Base-by-base conservation (phyloP, 2,888 invertebrate species). In the Patella caerulea region DNA sequence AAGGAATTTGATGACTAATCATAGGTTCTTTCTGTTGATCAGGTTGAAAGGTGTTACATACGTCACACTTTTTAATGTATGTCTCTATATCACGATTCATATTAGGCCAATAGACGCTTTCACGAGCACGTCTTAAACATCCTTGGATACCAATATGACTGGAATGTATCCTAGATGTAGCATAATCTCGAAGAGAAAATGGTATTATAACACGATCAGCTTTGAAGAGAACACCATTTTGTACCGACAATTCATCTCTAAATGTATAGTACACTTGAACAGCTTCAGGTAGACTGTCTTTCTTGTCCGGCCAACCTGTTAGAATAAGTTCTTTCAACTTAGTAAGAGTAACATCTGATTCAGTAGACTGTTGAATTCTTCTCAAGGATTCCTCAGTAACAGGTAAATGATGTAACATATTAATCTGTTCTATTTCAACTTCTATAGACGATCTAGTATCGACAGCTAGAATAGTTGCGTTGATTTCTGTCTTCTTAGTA, bases 211-310 rank as follows among this genome's bases (percentile, higher is more conserved):
- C 59, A 59, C 59, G 19, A n/a, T 78, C 75, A 53, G 75, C 82
- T n/a, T 73, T 74, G 56, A 81, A 83, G 12, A 84, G 34, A 5
- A 85, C 54, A 24, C 74, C 79, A 77, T 85, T 72, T 70, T 79
- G 72, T 3, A 75, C 55, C 0, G 81, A 59, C 2, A 85, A 69
- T 74, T 84, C 81, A 70, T 83, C 76, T 24, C 84, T 54, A 24
- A 80, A 77, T 9, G 73, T 59, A 78, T 79, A 84, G 72, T 82
- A 84, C 29, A 56, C 73, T 7, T 17, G 15, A 17, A 84, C 45
- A 75, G 73, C 74, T 14, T 69, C 14, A 54, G 81, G 79, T 2
- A 76, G 55, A 34, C 59, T 24, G 17, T 55, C 15, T 65, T 79
- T 78, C 12, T 70, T 53, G 5, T 73, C 76, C 19, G 81, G 83